Percentiles rank a stretch among this genome's conserved stretches.
phyloP scores from a whole-genome alignment of 2,113 vertebrate species.

The Protomyctophum bolini region DNA sequence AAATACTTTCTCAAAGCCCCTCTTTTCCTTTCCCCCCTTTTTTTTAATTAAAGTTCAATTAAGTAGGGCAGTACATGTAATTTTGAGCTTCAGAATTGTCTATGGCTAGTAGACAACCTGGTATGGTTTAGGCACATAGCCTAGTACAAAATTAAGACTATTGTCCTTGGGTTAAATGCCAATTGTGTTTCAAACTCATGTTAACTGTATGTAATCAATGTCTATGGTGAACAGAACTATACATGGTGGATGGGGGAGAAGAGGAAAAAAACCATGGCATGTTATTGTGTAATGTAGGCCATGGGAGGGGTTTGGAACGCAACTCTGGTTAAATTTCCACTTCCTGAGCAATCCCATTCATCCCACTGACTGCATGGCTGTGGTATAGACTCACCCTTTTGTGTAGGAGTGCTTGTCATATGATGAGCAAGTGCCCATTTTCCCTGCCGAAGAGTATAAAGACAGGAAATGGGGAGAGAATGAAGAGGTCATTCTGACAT shows the following conservation, averaged over 20 bases:
- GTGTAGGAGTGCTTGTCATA: slow-evolving; percentile 49
- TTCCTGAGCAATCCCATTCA: slow-evolving; percentile 58
- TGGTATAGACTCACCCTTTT: slow-evolving; percentile 47
- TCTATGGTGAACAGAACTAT: slow-evolving; percentile 14
- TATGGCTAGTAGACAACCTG: neutral
- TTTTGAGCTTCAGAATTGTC: neutral
- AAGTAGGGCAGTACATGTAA: neutral
- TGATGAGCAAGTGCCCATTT: slow-evolving; percentile 2
- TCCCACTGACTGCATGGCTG: slow-evolving; percentile 60
- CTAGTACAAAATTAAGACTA: slow-evolving; percentile 2
- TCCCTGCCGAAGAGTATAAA: neutral
- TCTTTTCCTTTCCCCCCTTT: slow-evolving; percentile 8
- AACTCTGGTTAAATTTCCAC: slow-evolving; percentile 52
- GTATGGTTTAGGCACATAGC: neutral
- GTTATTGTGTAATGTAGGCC: slow-evolving; percentile 54
- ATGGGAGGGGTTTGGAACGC: slow-evolving; percentile 47
- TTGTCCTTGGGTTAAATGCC: neutral
- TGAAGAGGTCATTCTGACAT: neutral
- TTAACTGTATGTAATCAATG: slow-evolving; percentile 35
- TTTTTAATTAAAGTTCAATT: too few relatives aligned
- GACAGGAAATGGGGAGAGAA: neutral
- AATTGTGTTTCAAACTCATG: slow-evolving; percentile 52
- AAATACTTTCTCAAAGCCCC: neutral
- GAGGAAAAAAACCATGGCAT: slow-evolving; percentile 30
- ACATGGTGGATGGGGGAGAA: neutral